Evolutionary conservation across 2,113 vertebrate genomes (phyloP), one percentile per base, ranked within the genome.

Genomic region (Marcusenius ussheri): DNA sequence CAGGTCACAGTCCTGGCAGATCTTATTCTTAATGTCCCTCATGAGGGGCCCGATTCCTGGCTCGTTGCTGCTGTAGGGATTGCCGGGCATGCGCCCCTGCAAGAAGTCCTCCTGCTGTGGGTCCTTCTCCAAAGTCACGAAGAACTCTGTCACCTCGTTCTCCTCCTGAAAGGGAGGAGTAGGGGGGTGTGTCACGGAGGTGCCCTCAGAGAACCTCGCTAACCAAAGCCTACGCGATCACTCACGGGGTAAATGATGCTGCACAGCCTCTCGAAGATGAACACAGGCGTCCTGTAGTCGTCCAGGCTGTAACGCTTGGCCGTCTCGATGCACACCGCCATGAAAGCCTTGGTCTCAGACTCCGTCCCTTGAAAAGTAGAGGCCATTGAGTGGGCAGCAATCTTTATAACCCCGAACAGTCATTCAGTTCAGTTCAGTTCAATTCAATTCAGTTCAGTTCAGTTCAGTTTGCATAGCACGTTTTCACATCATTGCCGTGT

Each of bases 1-100:
- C 93, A 99, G 95, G 95, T 99, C 98, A 42, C 98, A 99, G 93
- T 99, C 98, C 92, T 99, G 98, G 90, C 98, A 99, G 95, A 99
- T 99, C 93, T 99, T 99, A 95, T 99, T 99, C 95, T 99, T 99
- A 93, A 99, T 98, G 93, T 99, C 98, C 92, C 98, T 97, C 98
- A 99, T 99, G 0, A 99, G 96, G 0, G 98, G 98, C 53, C 98
- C 97, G 0, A 99, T 98, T 92, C 98, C 98, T 0, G 98, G 98
- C 92, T 99, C 98, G 0, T 97, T 99, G 92, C 98, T 99, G 95
- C 98, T 99, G 92, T 99, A 99, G 0, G 98, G 98, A 91, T 99
- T 99, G 58, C 98, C 98, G 1, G 98, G 98, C 98, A 99, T 99
- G 85, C 98, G 96, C 88, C 98, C 98, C 93, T 99, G 98, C 90